Base-by-base conservation (phyloP, 2,888 invertebrate genomes). In the Piscicola geometra region DNA sequence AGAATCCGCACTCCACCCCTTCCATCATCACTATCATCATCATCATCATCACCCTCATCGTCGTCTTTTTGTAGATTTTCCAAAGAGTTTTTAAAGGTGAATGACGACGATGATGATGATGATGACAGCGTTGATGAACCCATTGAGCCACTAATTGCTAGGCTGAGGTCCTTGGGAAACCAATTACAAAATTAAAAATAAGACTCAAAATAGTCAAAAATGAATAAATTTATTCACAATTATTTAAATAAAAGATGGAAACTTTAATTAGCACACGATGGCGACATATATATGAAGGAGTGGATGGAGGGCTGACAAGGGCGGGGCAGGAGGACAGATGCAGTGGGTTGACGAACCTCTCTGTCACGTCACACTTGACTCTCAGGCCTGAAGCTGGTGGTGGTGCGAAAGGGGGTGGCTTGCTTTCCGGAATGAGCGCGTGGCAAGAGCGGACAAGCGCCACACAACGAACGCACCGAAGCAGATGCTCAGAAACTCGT, bases 401-500 rank as follows among this genome's bases (percentile, higher is more conserved):
- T 41, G 5, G 41, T n/a, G n/a, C n/a, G n/a, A n/a, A n/a, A n/a
- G n/a, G n/a, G n/a, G n/a, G n/a, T n/a, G n/a, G n/a, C n/a, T n/a
- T n/a, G n/a, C n/a, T n/a, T n/a, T n/a, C n/a, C n/a, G n/a, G n/a
- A n/a, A n/a, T n/a, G n/a, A n/a, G n/a, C n/a, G n/a, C n/a, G n/a
- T n/a, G n/a, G n/a, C 15, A 41, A 41, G 41, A 41, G 15, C 41
- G 15, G 15, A 41, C 41, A 41, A 15, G 9, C 5, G 15, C 41
- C 41, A 41, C 41, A 41, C 41, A 9, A 41, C 41, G 15, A 41
- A 83, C 66, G 83, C 72, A 74, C 52, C 28, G 30, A 84, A 77
- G 0, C 80, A 36, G 21, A 84, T 76, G 72, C 83, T 83, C 47
- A 84, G 76, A 75, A 84, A 83, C 78, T 84, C 84, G 66, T 76